These are phyloP conservation scores for Diplodus sargus DNA, from an alignment of 2,797 vertebrate species.

Conservation along the genomic window DNA sequence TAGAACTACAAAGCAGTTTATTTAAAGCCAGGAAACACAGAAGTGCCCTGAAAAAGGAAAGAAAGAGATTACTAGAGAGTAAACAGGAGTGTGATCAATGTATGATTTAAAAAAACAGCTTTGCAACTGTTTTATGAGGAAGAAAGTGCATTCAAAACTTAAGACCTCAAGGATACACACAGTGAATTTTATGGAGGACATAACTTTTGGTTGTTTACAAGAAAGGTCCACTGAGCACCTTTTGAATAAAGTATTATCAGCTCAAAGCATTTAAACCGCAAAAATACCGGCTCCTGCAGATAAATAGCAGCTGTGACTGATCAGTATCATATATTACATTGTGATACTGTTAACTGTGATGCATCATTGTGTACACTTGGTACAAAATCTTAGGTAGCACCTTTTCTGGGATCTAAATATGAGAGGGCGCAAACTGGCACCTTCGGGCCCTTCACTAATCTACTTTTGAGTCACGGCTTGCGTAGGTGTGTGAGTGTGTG, in stretches of 20 bases:
- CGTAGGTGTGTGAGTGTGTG: slow-evolving; percentile 9
- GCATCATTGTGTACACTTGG: background rate
- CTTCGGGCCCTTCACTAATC: slow-evolving; percentile 12
- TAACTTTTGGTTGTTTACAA: slow-evolving; percentile 4
- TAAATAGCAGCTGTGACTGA: background rate
- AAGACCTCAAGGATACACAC: background rate
- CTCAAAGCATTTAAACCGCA: background rate
- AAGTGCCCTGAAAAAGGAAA: background rate
- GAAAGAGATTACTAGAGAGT: background rate
- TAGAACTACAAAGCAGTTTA: background rate
- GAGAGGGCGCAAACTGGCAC: slow-evolving; percentile 21
- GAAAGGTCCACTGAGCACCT: background rate
- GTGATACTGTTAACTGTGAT: background rate
- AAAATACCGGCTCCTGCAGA: background rate
- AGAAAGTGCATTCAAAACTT: background rate
- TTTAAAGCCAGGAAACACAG: background rate
- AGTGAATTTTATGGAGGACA: background rate
- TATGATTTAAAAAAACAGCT: background rate
- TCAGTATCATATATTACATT: background rate
- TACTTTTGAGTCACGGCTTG: slow-evolving; percentile 32
- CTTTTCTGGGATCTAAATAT: slow-evolving; percentile 12
- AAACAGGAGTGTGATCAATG: background rate
- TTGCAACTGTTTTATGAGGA: background rate
- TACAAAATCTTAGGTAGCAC: slow-evolving; percentile 1
- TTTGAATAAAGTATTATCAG: background rate